Evolutionary conservation across 2,113 vertebrate species (phyloP).

Genomic region (Cryptotis parvus): DNA sequence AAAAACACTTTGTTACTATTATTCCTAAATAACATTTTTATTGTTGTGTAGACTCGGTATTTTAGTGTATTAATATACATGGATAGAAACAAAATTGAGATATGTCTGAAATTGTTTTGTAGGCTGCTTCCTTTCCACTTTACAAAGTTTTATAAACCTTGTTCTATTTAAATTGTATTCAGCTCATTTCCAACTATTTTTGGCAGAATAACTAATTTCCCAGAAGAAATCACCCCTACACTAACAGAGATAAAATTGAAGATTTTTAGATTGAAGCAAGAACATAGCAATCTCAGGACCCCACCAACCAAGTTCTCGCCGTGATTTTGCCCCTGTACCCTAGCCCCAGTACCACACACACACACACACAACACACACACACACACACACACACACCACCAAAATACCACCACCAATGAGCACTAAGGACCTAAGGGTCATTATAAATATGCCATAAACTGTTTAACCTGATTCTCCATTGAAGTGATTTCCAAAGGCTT

Average conservation of each 20-base stretch:
- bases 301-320: neutral
- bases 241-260: conserved; percentile 23
- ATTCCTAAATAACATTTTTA: neutral
- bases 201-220: conserved; percentile 52
- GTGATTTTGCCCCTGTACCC: neutral
- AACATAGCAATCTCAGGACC: neutral
- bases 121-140: conserved; percentile 14
- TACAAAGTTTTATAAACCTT: neutral
- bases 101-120: neutral
- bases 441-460: neutral
- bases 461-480: neutral
- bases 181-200: conserved; percentile 7
- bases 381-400: no score
- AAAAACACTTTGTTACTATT: conserved; percentile 26
- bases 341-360: neutral
- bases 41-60: neutral
- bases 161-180: conserved; percentile 42
- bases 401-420: no score
- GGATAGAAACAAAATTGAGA: conserved; percentile 20
- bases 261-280: neutral
- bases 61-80: neutral
- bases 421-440: neutral
- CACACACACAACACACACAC: neutral
- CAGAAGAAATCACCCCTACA: neutral
- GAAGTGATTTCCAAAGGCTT: conserved; percentile 35